These are phyloP conservation scores for Leptinotarsa undecemlineata DNA, from an alignment of 1,140 invertebrate genomes.

Conservation along the genomic window DNA sequence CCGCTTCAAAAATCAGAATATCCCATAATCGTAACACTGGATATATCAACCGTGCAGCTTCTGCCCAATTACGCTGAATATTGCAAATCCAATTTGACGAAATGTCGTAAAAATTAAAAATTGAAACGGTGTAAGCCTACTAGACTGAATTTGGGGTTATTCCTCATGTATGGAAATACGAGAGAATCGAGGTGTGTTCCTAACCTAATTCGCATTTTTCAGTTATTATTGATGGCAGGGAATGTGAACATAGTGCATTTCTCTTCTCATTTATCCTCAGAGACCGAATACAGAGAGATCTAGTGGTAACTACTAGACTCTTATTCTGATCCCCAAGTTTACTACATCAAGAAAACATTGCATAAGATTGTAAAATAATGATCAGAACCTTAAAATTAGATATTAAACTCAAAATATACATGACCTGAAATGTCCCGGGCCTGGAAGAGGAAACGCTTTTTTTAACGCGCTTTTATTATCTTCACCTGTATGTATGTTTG, in stretches of 20 bases:
- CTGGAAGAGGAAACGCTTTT: too few relatives aligned
- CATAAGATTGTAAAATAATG: too few relatives aligned
- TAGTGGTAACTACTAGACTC: too few relatives aligned
- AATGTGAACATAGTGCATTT: not conserved
- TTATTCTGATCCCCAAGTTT: too few relatives aligned
- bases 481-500: too few relatives aligned
- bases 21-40: not conserved
- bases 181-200: not conserved
- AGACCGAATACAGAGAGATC: too few relatives aligned
- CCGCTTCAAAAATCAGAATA: not conserved
- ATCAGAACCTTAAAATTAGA: too few relatives aligned
- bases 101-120: slow-evolving; percentile 9
- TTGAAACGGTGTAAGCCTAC: not conserved
- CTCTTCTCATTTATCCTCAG: too few relatives aligned
- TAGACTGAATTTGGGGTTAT: not conserved
- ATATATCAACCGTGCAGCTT: not conserved
- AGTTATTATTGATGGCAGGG: not conserved
- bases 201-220: not conserved
- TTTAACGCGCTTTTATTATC: too few relatives aligned
- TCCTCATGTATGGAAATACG: not conserved
- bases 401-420: too few relatives aligned
- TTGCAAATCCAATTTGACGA: slow-evolving; percentile 6
- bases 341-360: too few relatives aligned
- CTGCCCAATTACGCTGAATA: not conserved
- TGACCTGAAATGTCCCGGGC: too few relatives aligned